phyloP scores from a whole-genome alignment of 2,797 vertebrate genomes.

The Lutjanus argentimaculatus region DNA sequence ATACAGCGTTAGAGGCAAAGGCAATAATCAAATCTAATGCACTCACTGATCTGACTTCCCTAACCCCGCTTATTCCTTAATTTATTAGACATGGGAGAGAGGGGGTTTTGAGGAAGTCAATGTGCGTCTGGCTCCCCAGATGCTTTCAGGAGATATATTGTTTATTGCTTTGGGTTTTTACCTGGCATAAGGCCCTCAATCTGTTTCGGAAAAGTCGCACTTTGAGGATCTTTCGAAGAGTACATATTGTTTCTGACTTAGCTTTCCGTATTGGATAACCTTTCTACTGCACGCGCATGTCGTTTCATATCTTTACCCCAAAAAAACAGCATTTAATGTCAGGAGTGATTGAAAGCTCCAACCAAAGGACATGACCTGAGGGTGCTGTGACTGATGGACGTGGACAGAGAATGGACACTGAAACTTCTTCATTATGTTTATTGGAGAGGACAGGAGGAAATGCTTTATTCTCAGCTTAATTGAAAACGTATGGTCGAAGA shows the following conservation, averaged over 20 bases:
- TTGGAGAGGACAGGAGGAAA: background rate
- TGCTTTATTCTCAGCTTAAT: background rate
- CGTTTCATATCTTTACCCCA: background rate
- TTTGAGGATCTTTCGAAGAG: conserved; percentile 35
- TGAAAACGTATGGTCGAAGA: background rate
- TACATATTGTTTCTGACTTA: conserved; percentile 34
- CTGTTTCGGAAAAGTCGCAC: conserved; percentile 37
- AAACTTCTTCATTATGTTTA: background rate
- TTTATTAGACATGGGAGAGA: conserved; percentile 83
- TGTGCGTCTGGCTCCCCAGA: conserved; percentile 66
- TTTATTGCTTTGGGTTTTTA: conserved; percentile 84
- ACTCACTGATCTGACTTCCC: conserved; percentile 78
- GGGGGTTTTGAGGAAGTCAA: conserved; percentile 56
- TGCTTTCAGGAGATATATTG: conserved; percentile 70
- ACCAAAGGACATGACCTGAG: background rate
- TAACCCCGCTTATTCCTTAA: conserved; percentile 83
- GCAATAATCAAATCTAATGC: conserved; percentile 85
- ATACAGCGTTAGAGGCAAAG: conserved; percentile 79
- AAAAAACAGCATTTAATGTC: background rate
- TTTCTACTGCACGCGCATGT: conserved; percentile 1
- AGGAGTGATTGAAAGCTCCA: conserved; percentile 2
- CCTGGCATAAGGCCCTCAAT: conserved; percentile 24
- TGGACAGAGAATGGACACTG: background rate
- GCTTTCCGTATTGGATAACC: conserved; percentile 16
- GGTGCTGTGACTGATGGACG: background rate